phyloP scores from a whole-genome alignment of 2,888 invertebrate genomes.

The Chalcis sispes region DNA sequence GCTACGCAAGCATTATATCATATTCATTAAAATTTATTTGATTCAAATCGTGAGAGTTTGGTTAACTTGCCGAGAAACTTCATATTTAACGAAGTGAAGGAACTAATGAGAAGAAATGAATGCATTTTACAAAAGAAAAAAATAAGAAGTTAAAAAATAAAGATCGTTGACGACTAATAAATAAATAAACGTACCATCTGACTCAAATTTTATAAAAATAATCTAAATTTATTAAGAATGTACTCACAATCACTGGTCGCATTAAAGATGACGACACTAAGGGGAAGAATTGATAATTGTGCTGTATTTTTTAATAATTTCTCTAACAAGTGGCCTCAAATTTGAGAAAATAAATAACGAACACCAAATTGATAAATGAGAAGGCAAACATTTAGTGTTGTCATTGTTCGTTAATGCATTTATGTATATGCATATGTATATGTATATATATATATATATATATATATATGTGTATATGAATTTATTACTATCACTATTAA shows the following conservation, averaged over 20 bases:
- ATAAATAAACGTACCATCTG: constrained; percentile 3
- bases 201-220: constrained; percentile 30
- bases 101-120: constrained; percentile 13
- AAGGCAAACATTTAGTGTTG: constrained; percentile 57
- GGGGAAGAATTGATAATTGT: constrained; percentile 53
- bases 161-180: constrained; percentile 20
- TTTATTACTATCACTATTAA: constrained; percentile 61
- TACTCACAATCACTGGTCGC: constrained; percentile 37
- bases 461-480: no score
- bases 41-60: constrained; percentile 74
- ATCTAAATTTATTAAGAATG: constrained; percentile 21
- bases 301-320: constrained; percentile 62
- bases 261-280: constrained; percentile 26
- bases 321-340: constrained; percentile 33
- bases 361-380: constrained; percentile 13
- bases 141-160: constrained; percentile 2
- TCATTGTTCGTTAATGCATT: constrained; percentile 64
- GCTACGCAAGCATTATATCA: constrained; percentile 32
- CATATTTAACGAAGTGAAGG: constrained; percentile 15
- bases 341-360: constrained; percentile 9
- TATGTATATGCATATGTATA: no score
- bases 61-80: constrained; percentile 48
- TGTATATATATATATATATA: no score
- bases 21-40: constrained; percentile 46
- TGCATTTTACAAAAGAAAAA: constrained; percentile 26